phyloP scores from a whole-genome alignment of 2,888 invertebrate species.

The Nephrocerus scutellatus region DNA sequence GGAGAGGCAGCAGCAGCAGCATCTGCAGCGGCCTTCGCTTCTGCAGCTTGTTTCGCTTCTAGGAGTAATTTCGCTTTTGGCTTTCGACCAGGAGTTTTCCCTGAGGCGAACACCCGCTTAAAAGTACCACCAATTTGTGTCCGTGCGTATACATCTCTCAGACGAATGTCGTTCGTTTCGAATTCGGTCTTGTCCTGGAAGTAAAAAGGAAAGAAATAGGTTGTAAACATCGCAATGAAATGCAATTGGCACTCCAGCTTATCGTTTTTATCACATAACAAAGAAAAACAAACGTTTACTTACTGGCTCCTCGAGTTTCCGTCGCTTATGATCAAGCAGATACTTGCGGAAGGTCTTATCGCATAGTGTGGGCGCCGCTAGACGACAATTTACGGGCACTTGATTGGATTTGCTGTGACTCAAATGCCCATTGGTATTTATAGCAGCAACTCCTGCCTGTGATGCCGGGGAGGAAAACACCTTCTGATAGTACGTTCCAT shows the following conservation, averaged over 20 bases:
- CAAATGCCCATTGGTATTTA: constrained; percentile 36
- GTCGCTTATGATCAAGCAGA: constrained; percentile 62
- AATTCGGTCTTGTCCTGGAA: constrained; percentile 66
- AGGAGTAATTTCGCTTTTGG: constrained; percentile 29
- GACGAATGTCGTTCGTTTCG: constrained; percentile 66
- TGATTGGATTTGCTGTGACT: too few species aligned
- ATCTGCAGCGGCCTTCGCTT: constrained; percentile 1
- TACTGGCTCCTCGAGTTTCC: constrained; percentile 65
- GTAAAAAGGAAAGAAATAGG: too few species aligned
- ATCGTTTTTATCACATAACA: too few species aligned
- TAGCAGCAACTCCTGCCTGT: constrained; percentile 20
- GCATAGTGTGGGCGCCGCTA: constrained; percentile 16
- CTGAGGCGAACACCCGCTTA: constrained; percentile 28
- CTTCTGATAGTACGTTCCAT: too few species aligned
- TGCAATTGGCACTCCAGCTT: too few species aligned
- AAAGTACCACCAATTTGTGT: constrained; percentile 43
- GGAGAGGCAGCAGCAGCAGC: neutral
- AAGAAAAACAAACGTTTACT: constrained; percentile 27
- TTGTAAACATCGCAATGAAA: too few species aligned
- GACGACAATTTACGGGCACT: too few species aligned
- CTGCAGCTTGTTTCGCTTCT: constrained; percentile 7
- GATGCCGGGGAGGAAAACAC: constrained; percentile 9
- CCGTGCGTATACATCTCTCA: constrained; percentile 55
- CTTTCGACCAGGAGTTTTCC: constrained; percentile 36
- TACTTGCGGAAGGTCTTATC: constrained; percentile 54